Evolutionary conservation across 2,797 vertebrate species (phyloP), one percentile per base, ranked within the genome.

Genomic region (Pipistrellus pipistrellus): DNA sequence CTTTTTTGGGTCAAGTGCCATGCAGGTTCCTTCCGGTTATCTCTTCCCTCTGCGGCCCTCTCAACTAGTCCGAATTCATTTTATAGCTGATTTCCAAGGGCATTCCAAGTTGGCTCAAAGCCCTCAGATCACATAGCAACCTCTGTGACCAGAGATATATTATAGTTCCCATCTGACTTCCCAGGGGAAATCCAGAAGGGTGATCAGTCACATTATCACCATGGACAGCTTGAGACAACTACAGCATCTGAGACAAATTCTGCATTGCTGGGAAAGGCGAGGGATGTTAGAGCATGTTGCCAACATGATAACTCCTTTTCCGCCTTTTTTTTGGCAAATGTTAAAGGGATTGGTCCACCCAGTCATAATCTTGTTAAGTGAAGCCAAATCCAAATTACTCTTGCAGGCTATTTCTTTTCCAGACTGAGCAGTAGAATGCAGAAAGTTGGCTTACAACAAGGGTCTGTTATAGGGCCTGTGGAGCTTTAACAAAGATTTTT

Each of bases 361-460:
- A n/a, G 18, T 88, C 96, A 96, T 78, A 93, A 92, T 93, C 72
- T 94, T 77, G 88, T 94, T 94, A 95, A 94, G 27, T 83, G 64
- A 95, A 96, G 66, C 88, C 77, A 96, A 41, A 66, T 96, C 64
- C 95, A 96, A 97, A 93, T 94, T 90, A 95, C 8, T 4, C 44
- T 92, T 62, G 6, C 46, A 85, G 48, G 46, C 27, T 48, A 72
- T 51, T 30, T 85, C 90, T 88, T 89, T 87, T 78, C 68, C 57
- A 89, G 72, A 27, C 48, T 87, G 53, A 95, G 55, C 30, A 95
- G 71, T 3, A 80, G 94, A 94, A 51, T 30, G 93, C 44, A 72
- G 69, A 85, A 78, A 75, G 59, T 6, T 87, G 38, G n/a, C 78
- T 90, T 90, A 4, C 23, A 86, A 66, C 53, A 80, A 86, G 53